Conservation (phyloP, 2,888 invertebrate genomes). For the Drosophila picticornis region DNA sequence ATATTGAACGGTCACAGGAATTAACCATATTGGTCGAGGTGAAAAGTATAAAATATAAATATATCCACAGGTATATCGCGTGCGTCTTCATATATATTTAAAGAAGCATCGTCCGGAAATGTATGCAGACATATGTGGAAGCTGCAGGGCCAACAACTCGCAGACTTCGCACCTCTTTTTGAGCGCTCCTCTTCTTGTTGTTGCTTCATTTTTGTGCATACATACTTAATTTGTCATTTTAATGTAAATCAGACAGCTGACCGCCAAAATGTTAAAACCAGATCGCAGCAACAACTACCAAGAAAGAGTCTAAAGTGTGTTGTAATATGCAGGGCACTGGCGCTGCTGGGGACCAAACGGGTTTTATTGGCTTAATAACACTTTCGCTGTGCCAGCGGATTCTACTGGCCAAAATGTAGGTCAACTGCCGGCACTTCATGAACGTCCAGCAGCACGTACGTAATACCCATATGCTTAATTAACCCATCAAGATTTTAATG, state of each 20-base stretch:
- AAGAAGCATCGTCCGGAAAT: constrained; percentile 34
- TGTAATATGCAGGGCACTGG: constrained; percentile 50
- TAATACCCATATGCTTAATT: constrained; percentile 34
- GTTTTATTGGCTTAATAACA: constrained; percentile 71
- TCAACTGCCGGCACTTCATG: constrained; percentile 52
- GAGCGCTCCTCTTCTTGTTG: constrained; percentile 10
- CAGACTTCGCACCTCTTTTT: constrained; percentile 40
- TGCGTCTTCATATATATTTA: constrained; percentile 1
- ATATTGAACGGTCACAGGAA: constrained; percentile 55
- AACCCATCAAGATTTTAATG: constrained; percentile 36
- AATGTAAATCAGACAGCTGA: constrained; percentile 75
- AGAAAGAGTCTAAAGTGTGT: constrained; percentile 74
- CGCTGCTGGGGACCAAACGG: constrained; percentile 54
- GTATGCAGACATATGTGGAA: constrained; percentile 62
- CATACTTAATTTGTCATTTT: constrained; percentile 70
- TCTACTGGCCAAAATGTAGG: constrained; percentile 70
- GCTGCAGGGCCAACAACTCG: constrained; percentile 72
- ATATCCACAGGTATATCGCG: background rate
- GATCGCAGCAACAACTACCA: constrained; percentile 30
- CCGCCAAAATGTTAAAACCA: constrained; percentile 63
- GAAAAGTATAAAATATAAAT: constrained; percentile 27
- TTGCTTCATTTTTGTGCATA: constrained; percentile 29
- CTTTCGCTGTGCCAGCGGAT: constrained; percentile 72
- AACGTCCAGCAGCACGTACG: constrained; percentile 24
- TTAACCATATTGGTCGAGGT: constrained; percentile 52